A percentile compares a stretch with the other conserved stretches of the same genome.
These are phyloP conservation scores for Apis florea DNA, from an alignment of 1,140 invertebrate genomes.

Conservation along the genomic window DNA sequence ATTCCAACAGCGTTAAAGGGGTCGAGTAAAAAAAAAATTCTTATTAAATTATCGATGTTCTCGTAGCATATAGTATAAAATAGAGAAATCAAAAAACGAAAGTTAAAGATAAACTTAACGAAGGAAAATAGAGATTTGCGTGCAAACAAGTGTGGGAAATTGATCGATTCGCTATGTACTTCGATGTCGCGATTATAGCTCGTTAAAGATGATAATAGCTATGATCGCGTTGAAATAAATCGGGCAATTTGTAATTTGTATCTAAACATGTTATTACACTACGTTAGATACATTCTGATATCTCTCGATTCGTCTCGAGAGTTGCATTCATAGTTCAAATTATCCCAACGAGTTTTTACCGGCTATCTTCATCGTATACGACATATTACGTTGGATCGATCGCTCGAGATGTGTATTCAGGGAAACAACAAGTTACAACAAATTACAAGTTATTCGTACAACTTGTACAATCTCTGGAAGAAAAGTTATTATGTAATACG, in stretches of 20 bases:
- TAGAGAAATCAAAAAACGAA: neutral
- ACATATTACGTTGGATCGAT: neutral
- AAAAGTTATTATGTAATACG: neutral
- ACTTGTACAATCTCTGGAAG: neutral
- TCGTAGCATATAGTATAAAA: no score
- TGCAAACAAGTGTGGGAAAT: neutral
- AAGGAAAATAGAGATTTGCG: neutral
- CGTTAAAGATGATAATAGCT: neutral
- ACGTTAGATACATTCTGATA: neutral
- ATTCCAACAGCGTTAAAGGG: no score
- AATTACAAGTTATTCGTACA: no score
- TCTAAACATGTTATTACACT: neutral
- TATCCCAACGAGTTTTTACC: neutral
- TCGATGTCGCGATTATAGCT: conserved; percentile 22
- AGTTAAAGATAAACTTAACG: neutral
- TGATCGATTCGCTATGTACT: conserved; percentile 16
- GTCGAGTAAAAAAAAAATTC: no score
- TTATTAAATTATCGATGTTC: no score
- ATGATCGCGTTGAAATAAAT: neutral
- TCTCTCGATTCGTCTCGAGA: neutral
- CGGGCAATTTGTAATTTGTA: conserved; percentile 22
- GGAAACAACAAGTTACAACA: neutral
- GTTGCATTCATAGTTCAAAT: neutral
- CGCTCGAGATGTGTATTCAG: neutral
- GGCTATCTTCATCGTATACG: neutral